Percentiles rank a stretch among this genome's conserved stretches.
These are phyloP conservation scores for Lepus townsendii DNA, from an alignment of 2,797 vertebrate genomes.

Conservation along the genomic window DNA sequence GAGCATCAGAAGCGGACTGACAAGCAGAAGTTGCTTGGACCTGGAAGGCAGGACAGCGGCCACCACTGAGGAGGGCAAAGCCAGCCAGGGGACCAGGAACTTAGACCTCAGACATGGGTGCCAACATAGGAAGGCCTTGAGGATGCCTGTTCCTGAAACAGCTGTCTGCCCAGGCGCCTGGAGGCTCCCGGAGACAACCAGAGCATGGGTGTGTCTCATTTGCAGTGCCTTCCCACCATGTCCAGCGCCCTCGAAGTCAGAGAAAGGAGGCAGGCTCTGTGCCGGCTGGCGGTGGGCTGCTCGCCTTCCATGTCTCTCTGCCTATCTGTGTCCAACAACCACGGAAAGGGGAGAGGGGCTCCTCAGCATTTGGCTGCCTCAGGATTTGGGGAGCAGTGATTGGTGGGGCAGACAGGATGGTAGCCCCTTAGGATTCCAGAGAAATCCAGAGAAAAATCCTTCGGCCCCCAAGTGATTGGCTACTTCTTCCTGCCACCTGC, in stretches of 20 bases:
- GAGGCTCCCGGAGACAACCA: not conserved
- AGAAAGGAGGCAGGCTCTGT: not conserved
- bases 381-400: not conserved
- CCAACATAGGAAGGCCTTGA: not conserved
- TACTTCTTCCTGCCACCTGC: not conserved
- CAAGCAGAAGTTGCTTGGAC: not conserved
- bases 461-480: not conserved
- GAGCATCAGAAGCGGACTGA: not conserved
- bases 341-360: not conserved
- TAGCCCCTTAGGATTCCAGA: not conserved
- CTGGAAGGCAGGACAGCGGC: not conserved
- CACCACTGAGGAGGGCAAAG: not conserved
- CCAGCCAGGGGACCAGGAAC: not conserved
- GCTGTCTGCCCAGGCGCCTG: not conserved
- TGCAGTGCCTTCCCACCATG: not conserved
- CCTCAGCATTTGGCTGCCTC: not conserved
- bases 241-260: not conserved
- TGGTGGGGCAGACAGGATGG: not conserved
- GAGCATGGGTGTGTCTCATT: not conserved
- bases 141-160: not conserved
- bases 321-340: not conserved
- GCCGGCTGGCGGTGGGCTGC: not conserved
- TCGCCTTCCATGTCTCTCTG: not conserved
- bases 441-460: not conserved
- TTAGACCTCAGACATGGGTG: not conserved